These are phyloP conservation scores for Poliocrania exsul DNA, from an alignment of 2,797 vertebrate species.

Conservation along the genomic window DNA sequence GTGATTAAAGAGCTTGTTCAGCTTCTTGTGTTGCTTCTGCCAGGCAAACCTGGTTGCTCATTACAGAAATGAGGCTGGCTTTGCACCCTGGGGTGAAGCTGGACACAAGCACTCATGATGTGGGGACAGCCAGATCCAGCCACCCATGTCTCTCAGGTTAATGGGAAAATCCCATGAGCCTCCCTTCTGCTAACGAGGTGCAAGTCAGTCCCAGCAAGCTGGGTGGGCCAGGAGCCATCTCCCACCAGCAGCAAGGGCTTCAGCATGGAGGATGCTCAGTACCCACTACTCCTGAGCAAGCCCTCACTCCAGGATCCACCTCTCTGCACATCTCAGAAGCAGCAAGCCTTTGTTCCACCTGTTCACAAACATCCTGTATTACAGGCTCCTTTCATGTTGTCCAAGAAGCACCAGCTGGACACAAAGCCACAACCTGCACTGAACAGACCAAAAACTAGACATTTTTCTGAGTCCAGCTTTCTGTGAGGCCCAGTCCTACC, in stretches of 20 bases:
- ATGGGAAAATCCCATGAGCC: not conserved
- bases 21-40: not conserved
- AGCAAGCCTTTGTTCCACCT: fast-evolving
- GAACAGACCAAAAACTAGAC: not conserved
- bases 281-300: not conserved
- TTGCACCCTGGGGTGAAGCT: not conserved
- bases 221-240: not conserved
- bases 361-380: not conserved
- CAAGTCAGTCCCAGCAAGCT: not conserved
- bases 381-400: fast-evolving
- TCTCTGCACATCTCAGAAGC: not conserved
- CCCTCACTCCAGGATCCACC: fast-evolving
- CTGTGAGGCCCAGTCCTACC: fast-evolving
- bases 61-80: not conserved
- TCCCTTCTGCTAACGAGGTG: not conserved
- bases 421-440: not conserved
- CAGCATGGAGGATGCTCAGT: not conserved
- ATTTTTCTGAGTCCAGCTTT: not conserved
- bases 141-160: not conserved
- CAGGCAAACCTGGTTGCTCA: not conserved
- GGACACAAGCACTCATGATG: not conserved
- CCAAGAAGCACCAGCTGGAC: not conserved
- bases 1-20: not conserved
- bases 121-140: not conserved
- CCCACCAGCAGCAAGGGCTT: not conserved